Evolutionary conservation across 2,113 vertebrate species (phyloP), one percentile per base, ranked within the genome.

Genomic region (Anoura caudifer): DNA sequence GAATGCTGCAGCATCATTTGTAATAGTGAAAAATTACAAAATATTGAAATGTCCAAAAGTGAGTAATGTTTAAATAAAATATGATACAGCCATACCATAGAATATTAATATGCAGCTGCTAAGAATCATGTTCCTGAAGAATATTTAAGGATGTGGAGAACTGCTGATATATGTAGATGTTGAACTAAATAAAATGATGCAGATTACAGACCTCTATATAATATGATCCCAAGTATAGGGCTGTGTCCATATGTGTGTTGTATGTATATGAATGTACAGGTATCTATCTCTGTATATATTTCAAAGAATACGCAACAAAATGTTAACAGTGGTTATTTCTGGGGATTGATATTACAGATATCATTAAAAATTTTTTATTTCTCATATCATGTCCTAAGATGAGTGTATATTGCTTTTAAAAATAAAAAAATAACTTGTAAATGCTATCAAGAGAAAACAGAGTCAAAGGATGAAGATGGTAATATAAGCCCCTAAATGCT

Each of bases 11-110:
- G 84, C 36, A 90, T 80, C 90, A 88, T 96, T 94, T 97, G 81
- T 97, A 95, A 97, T 43, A 56, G 63, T 95, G 94, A 96, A 92
- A 96, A 96, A 91, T 26, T 43, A 89, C 88, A 87, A 90, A 84
- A 87, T 92, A 90, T 80, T 22, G 31, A 81, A 96, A 94, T 87
- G 92, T 87, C 84, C 95, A 69, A 61, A 84, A 97, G 87, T 80
- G 90, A 83, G 26, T 28, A 95, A 88, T 2, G 13, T 28, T 87
- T 97, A 94, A 96, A 95, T 95, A 94, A 97, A 96, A 95, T 86
- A 96, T 87, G 95, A 77, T 72, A 65, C 31, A 92, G 77, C 45
- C 69, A 73, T 76, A 81, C 11, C 81, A 72, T 9, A 67, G 84
- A 94, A 90, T 96, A 96, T 90, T 92, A 95, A 96, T 72, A 43